These are phyloP conservation scores for Drosophila cyrtoloma DNA, from an alignment of 2,888 invertebrate genomes.

Conservation along the genomic window DNA sequence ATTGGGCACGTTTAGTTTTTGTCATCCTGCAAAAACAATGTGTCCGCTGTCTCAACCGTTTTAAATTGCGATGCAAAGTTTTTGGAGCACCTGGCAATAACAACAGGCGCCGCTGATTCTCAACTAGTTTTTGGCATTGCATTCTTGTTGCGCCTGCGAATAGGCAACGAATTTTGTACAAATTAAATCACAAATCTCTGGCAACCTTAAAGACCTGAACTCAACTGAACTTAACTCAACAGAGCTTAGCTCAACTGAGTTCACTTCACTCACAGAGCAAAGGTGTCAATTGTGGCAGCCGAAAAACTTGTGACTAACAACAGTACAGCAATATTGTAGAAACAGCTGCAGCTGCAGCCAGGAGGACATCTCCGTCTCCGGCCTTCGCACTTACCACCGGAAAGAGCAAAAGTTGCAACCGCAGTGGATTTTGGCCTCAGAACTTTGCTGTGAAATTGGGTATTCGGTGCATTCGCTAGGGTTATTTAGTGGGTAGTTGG, in stretches of 20 bases:
- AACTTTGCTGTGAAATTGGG: slow-evolving; percentile 42
- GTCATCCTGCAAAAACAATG: slow-evolving; percentile 50
- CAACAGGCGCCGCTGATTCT: slow-evolving; percentile 47
- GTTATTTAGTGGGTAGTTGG: slow-evolving; percentile 4
- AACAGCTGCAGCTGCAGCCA: slow-evolving; percentile 30
- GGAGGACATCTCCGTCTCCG: neutral
- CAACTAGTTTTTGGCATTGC: slow-evolving; percentile 1
- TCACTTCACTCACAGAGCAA: slow-evolving; percentile 42
- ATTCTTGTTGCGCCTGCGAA: slow-evolving; percentile 14
- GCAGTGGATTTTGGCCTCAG: slow-evolving; percentile 49
- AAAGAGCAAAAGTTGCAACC: slow-evolving; percentile 78
- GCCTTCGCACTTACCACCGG: slow-evolving; percentile 49
- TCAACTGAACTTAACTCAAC: neutral
- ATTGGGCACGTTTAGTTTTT: slow-evolving; percentile 77
- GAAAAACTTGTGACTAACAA: slow-evolving; percentile 68
- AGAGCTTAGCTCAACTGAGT: neutral
- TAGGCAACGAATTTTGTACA: slow-evolving; percentile 39
- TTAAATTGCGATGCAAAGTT: slow-evolving; percentile 58
- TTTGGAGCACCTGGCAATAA: slow-evolving; percentile 67
- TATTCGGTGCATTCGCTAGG: slow-evolving; percentile 25
- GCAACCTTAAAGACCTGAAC: slow-evolving; percentile 38
- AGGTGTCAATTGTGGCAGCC: slow-evolving; percentile 72
- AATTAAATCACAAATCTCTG: slow-evolving; percentile 24
- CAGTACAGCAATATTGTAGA: slow-evolving; percentile 35
- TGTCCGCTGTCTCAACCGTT: slow-evolving; percentile 36